Evolutionary conservation across 2,888 invertebrate genomes (phyloP).

Genomic region (Patella ulyssiponensis): DNA sequence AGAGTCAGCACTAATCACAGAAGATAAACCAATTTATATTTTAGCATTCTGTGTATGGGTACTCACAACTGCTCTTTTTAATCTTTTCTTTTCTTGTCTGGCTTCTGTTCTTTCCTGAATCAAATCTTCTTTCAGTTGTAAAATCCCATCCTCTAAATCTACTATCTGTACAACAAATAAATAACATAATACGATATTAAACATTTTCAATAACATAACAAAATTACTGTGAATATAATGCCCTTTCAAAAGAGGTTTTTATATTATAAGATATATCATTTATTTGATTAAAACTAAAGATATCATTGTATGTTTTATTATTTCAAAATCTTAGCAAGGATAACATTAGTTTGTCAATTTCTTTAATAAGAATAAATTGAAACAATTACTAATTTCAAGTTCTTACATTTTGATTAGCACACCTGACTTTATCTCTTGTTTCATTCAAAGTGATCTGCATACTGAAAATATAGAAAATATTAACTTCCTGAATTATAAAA

Average conservation of each 20-base stretch:
- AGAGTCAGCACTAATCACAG: too few relatives aligned
- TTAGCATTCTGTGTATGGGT: not conserved
- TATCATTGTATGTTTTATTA: not conserved
- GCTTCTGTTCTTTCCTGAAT: conserved; percentile 71
- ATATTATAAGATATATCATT: not conserved
- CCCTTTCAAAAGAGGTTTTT: not conserved
- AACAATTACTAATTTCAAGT: not conserved
- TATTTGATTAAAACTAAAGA: not conserved
- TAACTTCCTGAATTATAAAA: too few relatives aligned
- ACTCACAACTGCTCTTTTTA: conserved; percentile 68
- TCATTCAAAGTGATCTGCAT: conserved; percentile 71
- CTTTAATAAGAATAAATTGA: too few relatives aligned
- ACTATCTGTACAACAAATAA: conserved; percentile 59
- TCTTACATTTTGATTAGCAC: conserved; percentile 69
- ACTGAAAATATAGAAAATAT: conserved; percentile 44
- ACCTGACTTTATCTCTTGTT: conserved; percentile 68
- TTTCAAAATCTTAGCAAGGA: too few relatives aligned
- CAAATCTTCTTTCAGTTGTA: conserved; percentile 70
- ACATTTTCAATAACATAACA: not conserved
- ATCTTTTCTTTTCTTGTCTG: conserved; percentile 66
- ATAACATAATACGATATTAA: not conserved
- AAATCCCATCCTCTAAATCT: conserved; percentile 70
- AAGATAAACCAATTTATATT: too few relatives aligned
- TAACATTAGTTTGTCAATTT: too few relatives aligned
- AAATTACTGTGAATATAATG: not conserved